Base-by-base conservation (phyloP, 2,113 vertebrate species). In the Trematomus loennbergii region DNA sequence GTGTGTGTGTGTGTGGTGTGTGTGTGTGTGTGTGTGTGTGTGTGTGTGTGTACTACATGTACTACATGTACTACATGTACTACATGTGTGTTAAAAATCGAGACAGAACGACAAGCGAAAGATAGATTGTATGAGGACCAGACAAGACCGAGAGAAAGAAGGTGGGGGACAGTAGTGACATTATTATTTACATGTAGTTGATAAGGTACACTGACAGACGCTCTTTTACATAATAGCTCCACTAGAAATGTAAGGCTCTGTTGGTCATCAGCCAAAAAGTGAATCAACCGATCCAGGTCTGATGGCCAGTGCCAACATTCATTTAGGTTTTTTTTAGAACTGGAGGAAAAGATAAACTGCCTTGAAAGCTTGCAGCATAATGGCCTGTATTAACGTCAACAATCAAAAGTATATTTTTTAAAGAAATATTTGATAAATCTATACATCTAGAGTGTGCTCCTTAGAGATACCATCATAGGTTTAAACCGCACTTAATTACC, bases 191-290 rank as follows among this genome's bases (percentile, higher is more conserved):
- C 10, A 50, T 40, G 4, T 36, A 43, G 62, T 55, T 52, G 9
- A n/a, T 46, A n/a, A 59, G 43, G 68, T 48, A 40, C 36, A 40
- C 36, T 40, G 1, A 25, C 50, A 58, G 57, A 64, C 22, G 60
- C 78, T 73, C 46, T 76, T 52, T 76, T 46, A 66, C 18, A 50
- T 40, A 83, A 36, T 33, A 45, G 69, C 67, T 52, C 33, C 46
- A 45, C 15, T 68, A 57, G 68, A 72, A 78, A 68, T 60, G 50
- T 73, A 65, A 25, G 18, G 36, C 49, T 60, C 59, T 54, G 16
- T 65, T 88, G 80, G 78, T 83, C 61, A 25, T 62, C 58, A 70
- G 72, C 81, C 83, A 82, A 78, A 62, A 12, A 59, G 15, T 72
- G 72, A 83, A 81, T 78, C 67, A 80, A 49, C 63, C 22, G 25